Percentiles rank a stretch among this genome's conserved stretches.
phyloP scores from a whole-genome alignment of 2,888 invertebrate genomes.

The Diarsia mendica region DNA sequence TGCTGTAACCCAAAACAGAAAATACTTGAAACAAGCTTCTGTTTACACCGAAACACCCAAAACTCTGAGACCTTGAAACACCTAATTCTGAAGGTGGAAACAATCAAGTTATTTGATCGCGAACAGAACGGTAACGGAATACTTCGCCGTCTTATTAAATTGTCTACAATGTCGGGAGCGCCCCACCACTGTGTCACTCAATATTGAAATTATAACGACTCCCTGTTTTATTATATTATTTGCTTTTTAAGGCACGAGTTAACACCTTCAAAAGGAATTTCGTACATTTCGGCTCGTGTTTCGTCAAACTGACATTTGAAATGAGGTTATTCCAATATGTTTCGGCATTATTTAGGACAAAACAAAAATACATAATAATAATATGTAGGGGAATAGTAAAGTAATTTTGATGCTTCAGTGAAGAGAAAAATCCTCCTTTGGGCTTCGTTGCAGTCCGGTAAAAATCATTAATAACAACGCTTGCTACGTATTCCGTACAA shows the following conservation, averaged over 20 bases:
- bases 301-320: neutral
- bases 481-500: too few species aligned
- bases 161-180: constrained; percentile 63
- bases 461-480: too few species aligned
- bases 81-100: constrained; percentile 38
- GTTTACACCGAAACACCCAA: neutral
- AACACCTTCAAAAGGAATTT: neutral
- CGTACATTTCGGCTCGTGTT: neutral
- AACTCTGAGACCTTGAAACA: constrained; percentile 28
- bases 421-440: too few species aligned
- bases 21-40: neutral
- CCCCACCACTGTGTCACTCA: constrained; percentile 59
- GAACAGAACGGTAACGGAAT: constrained; percentile 38
- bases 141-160: constrained; percentile 65
- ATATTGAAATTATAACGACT: constrained; percentile 71
- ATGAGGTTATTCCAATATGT: neutral
- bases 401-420: neutral
- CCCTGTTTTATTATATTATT: constrained; percentile 55
- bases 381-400: neutral
- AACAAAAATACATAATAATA: neutral
- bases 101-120: constrained; percentile 50
- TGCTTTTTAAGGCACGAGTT: constrained; percentile 41
- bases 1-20: neutral
- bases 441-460: too few species aligned
- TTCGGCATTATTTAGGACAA: too few species aligned